Evolutionary conservation across 2,113 vertebrate species (phyloP).

Genomic region (Crotophaga sulcirostris): DNA sequence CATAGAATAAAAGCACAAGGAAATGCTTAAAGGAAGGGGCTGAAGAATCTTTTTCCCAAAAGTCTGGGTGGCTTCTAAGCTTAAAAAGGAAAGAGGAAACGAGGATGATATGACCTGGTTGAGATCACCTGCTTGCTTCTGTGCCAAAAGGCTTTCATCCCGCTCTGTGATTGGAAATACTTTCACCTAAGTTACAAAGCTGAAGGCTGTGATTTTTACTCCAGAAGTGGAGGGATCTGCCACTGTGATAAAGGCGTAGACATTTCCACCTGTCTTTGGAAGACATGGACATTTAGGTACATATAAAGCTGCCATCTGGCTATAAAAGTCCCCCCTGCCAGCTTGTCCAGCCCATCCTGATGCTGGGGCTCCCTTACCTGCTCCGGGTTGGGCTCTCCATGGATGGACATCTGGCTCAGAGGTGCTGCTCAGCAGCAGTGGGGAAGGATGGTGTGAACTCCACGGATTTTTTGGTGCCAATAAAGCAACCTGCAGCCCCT

Average conservation of each 20-base stretch:
- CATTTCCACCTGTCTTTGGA: background rate
- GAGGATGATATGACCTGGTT: rapidly evolving
- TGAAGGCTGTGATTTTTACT: background rate
- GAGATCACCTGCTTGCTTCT: background rate
- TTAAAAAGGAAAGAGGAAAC: background rate
- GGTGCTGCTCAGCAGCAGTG: background rate
- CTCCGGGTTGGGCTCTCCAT: background rate
- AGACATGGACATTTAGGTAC: rapidly evolving
- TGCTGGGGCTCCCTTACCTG: background rate
- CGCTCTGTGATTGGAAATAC: background rate
- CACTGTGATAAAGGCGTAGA: rapidly evolving
- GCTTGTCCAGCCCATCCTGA: background rate
- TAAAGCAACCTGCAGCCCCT: background rate
- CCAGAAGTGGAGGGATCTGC: background rate
- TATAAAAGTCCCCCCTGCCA: background rate
- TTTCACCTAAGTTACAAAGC: background rate
- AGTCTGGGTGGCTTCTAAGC: rapidly evolving
- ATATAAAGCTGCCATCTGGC: background rate
- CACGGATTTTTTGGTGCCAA: rapidly evolving
- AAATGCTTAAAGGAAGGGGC: background rate
- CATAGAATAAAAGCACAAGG: background rate
- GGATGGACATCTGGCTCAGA: background rate
- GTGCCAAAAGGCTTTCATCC: rapidly evolving
- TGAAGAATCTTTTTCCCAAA: background rate
- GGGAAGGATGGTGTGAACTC: background rate